phyloP scores from a whole-genome alignment of 2,113 vertebrate genomes.

The Platichthys stellatus region DNA sequence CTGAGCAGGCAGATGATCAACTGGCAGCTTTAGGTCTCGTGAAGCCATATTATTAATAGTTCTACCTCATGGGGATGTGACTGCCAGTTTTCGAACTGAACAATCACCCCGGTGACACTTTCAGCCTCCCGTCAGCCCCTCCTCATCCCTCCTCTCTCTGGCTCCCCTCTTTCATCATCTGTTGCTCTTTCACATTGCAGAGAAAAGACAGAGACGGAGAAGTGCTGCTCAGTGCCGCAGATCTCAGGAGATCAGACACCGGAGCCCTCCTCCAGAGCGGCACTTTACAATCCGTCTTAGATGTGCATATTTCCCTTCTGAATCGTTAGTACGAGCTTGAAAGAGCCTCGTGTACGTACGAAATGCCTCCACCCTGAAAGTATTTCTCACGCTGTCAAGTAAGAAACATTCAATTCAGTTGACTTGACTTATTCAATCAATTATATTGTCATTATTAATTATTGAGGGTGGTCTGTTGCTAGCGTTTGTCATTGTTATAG shows the following conservation, averaged over 20 bases:
- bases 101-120: conserved; percentile 51
- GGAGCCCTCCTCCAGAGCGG: neutral
- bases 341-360: neutral
- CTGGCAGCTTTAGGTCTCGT: conserved; percentile 20
- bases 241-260: conserved; percentile 26
- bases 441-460: conserved; percentile 55
- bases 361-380: neutral
- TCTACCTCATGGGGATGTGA: conserved; percentile 25
- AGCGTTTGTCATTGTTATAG: conserved; percentile 34
- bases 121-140: conserved; percentile 30
- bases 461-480: conserved; percentile 32
- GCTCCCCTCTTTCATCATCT: conserved; percentile 19
- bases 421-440: conserved; percentile 25
- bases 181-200: conserved; percentile 27
- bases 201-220: conserved; percentile 25
- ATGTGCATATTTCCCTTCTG: neutral
- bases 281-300: neutral
- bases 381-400: neutral
- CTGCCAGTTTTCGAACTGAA: conserved; percentile 42
- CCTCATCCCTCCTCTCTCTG: conserved; percentile 2
- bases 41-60: conserved; percentile 42
- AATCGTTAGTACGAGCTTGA: neutral
- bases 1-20: conserved; percentile 28
- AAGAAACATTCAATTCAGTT: conserved; percentile 33
- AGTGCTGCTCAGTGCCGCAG: neutral